Evolutionary conservation across 2,888 invertebrate genomes (phyloP), one percentile per base, ranked within the genome.

Genomic region (Punctoribates punctum): DNA sequence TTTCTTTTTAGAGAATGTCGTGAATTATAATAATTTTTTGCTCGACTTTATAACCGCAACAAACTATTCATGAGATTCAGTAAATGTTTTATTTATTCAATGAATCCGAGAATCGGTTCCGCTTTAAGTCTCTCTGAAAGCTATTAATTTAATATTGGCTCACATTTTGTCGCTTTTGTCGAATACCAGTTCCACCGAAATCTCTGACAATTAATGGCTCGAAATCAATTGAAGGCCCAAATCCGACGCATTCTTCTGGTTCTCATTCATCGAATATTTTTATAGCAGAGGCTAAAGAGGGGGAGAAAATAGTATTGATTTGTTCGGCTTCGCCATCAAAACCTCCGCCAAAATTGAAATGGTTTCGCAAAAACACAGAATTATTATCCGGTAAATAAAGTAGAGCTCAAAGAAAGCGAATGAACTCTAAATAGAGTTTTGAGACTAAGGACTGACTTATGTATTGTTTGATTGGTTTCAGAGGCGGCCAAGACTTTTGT

Each of bases 281-380:
- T 29, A 77, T 78, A 25, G 78, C 80, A 15, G 79, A 80, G 57
- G 80, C 79, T 65, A 74, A 78, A 54, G 81, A 80, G 51, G 79
- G 78, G 8, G 80, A 80, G 57, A 79, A 78, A 46, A 75, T 80
- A 17, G 76, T 78, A 27, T 76, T 81, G n/a, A 76, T 77, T 25
- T 81, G 81, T 75, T 75, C 75, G 25, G 80, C 80, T 8, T 77
- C 77, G 38, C 75, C 77, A 17, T 79, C 80, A 75, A 80, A 80
- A 77, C 81, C 81, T 9, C 77, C 80, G 17, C 79, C 80, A 29
- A 77, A 77, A 60, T 73, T 80, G 11, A 80, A 80, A 77, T 80
- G 80, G 80, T 77, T 78, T 57, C 73, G 79, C 42, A 80, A 80
- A 60, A 78, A 80, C 34, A 60, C 75, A 11, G 80, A 80, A 77